These are phyloP conservation scores for Fistularia tabacaria DNA, from an alignment of 2,797 vertebrate species.

Conservation along the genomic window DNA sequence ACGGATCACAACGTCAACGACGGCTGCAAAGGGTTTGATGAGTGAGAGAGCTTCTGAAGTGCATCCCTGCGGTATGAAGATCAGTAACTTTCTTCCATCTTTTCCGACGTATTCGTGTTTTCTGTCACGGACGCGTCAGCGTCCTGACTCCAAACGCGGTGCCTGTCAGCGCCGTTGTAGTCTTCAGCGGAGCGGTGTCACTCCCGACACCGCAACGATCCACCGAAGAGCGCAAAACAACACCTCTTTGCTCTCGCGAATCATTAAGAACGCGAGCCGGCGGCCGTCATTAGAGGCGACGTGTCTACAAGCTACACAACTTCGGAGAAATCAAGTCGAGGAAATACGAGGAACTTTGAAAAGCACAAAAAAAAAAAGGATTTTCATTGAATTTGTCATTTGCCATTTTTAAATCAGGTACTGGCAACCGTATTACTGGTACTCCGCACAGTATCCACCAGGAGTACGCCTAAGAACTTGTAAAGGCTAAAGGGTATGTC, in stretches of 20 bases:
- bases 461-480: no score
- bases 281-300: constrained; percentile 11
- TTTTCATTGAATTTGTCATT: neutral
- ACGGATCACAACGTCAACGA: constrained; percentile 50
- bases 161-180: constrained; percentile 47
- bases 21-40: constrained; percentile 47
- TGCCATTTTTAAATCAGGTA: neutral
- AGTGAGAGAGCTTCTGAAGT: constrained; percentile 51
- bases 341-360: constrained; percentile 25
- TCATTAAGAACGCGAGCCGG: constrained; percentile 34
- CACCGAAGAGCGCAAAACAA: constrained; percentile 41
- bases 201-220: constrained; percentile 51
- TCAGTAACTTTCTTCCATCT: constrained; percentile 40
- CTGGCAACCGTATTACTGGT: no score
- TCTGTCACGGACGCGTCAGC: constrained; percentile 49
- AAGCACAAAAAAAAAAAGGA: neutral
- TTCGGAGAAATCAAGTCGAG: constrained; percentile 11
- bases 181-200: constrained; percentile 56
- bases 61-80: constrained; percentile 51
- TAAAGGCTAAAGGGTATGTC: no score
- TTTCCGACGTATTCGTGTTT: constrained; percentile 50
- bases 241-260: constrained; percentile 25
- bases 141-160: constrained; percentile 46
- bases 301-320: constrained; percentile 19
- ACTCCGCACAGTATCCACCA: no score